Evolutionary conservation across 2,888 invertebrate species (phyloP).

Genomic region (Desoria tigrina): DNA sequence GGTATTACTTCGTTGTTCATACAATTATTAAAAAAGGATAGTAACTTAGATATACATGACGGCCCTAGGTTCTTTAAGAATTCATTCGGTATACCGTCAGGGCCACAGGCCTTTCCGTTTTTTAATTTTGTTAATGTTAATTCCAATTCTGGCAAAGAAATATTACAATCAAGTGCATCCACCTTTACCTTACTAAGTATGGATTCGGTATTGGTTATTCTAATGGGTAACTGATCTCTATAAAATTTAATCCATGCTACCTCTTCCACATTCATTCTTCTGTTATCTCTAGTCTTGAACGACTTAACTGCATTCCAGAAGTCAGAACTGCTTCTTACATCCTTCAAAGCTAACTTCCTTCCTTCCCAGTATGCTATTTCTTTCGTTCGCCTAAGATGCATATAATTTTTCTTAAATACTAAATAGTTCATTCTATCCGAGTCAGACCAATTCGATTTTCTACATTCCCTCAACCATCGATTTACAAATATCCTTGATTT

Average conservation of each 20-base stretch:
- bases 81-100: neutral
- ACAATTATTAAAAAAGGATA: too few species aligned
- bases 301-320: neutral
- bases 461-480: neutral
- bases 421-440: neutral
- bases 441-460: neutral
- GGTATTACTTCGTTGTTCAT: too few species aligned
- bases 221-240: neutral
- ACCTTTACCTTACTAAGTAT: too few species aligned
- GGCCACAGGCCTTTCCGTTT: neutral
- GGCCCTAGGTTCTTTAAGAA: neutral
- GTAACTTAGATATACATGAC: too few species aligned
- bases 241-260: neutral
- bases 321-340: neutral
- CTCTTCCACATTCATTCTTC: neutral
- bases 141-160: neutral
- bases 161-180: neutral
- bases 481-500: neutral
- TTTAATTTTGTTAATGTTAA: neutral
- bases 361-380: neutral
- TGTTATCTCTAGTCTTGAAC: neutral
- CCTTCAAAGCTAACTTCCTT: neutral
- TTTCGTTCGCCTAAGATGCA: neutral
- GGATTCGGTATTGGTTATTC: too few species aligned
- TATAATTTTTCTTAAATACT: neutral